A percentile compares a stretch with the other conserved stretches of the same genome.
phyloP scores from a whole-genome alignment of 2,113 vertebrate genomes.

The Prionailurus bengalensis region DNA sequence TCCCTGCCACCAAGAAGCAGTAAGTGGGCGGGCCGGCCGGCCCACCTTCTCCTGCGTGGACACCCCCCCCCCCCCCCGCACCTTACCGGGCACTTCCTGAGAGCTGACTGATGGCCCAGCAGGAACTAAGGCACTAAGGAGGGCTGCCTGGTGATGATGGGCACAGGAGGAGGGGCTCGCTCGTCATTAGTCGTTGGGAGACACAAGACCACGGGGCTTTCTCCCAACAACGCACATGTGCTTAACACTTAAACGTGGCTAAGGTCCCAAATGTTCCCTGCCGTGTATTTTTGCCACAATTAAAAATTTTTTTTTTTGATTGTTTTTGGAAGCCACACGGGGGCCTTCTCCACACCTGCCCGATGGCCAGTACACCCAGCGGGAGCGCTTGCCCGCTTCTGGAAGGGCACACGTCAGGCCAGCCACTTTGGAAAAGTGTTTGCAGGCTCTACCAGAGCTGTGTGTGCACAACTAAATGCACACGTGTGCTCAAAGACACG shows the following conservation, averaged over 20 bases:
- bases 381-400: neutral
- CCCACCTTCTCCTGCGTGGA: rapidly evolving
- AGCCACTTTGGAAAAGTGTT: neutral
- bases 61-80: rapidly evolving
- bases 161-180: neutral
- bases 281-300: neutral
- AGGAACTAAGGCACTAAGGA: neutral
- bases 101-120: neutral
- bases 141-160: rapidly evolving
- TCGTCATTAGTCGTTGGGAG: neutral
- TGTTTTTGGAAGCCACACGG: neutral
- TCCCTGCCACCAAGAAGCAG: constrained; percentile 97
- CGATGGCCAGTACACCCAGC: neutral
- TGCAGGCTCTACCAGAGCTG: neutral
- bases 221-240: neutral
- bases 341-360: neutral
- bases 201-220: neutral
- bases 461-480: rapidly evolving
- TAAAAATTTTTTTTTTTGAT: neutral
- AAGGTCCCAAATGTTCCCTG: neutral
- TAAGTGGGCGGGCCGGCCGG: constrained; percentile 81
- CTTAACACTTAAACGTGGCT: neutral
- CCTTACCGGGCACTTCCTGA: neutral
- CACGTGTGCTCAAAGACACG: no score
- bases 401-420: neutral